Evolutionary conservation across 2,888 invertebrate species (phyloP), one percentile per base, ranked within the genome.

Genomic region (Drosophila borealis): DNA sequence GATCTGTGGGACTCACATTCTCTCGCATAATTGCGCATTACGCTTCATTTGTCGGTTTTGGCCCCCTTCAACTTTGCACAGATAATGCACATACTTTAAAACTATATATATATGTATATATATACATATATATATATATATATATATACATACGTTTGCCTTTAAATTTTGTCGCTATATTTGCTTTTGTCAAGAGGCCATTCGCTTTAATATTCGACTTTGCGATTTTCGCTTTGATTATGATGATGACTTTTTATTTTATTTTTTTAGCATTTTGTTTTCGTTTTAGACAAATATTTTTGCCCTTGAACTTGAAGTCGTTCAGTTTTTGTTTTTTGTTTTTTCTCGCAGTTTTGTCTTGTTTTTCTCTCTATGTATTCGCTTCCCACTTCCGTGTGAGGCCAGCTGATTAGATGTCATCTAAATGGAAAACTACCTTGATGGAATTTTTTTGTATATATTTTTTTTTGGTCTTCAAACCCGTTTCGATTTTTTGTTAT

Each of bases 111-210:
- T 34, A 48, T 14, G 0, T 33, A n/a, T n/a, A n/a, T n/a, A n/a
- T n/a, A n/a, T n/a, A n/a, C n/a, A n/a, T 8, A 37, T 14, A 10
- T 36, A 48, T 14, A 0, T 21, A 14, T 41, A 33, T 44, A 37
- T 53, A 34, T 41, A 29, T 71, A 51, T 72, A 46, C 61, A 54
- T 57, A 34, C 59, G 41, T 42, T 53, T 62, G 34, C 14, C 36
- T 56, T 34, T 46, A 25, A 11, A 19, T 54, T 46, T 45, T 45
- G 34, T 44, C 11, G 53, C 29, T 2, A 6, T 56, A 72, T 82
- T 80, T 71, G 77, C 65, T 69, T 79, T 81, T 83, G 83, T 77
- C 70, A 72, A 68, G 70, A 77, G 87, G 87, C 81, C 84, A 83
- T 83, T 83, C 82, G 77, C 81, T 83, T 86, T 83, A 67, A 64